These are phyloP conservation scores for Cotesia chilonis DNA, from an alignment of 1,140 invertebrate genomes.

Conservation along the genomic window DNA sequence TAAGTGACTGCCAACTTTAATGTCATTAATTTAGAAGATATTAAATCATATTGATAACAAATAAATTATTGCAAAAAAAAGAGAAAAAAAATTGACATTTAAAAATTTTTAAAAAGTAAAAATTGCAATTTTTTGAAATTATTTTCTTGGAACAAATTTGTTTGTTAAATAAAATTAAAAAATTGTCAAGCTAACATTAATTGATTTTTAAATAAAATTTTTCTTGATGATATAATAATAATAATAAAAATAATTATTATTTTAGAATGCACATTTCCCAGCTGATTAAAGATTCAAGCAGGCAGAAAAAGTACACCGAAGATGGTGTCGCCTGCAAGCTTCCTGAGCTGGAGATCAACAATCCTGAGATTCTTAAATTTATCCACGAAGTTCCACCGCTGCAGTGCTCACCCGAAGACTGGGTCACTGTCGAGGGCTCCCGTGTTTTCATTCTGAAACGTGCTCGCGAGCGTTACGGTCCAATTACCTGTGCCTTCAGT, in stretches of 20 bases:
- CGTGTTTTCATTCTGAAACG: constrained; percentile 67
- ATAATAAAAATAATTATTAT: constrained; percentile 4
- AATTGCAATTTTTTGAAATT: too few relatives aligned
- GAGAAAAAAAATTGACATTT: too few relatives aligned
- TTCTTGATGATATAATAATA: too few relatives aligned
- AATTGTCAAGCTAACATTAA: too few relatives aligned
- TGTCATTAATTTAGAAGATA: too few relatives aligned
- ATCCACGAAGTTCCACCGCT: constrained; percentile 70
- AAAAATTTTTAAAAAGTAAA: too few relatives aligned
- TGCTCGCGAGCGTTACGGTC: constrained; percentile 62
- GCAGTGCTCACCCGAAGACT: constrained; percentile 68
- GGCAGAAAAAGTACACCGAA: constrained; percentile 39
- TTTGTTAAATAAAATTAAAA: too few relatives aligned
- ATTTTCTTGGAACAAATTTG: too few relatives aligned
- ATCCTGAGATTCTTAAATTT: constrained; percentile 76
- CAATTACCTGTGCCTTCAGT: constrained; percentile 67
- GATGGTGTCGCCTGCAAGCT: constrained; percentile 68
- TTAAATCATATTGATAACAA: too few relatives aligned
- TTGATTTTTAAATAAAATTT: too few relatives aligned
- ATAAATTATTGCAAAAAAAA: too few relatives aligned
- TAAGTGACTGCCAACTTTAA: too few relatives aligned
- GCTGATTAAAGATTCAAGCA: constrained; percentile 51
- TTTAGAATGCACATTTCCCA: constrained; percentile 51
- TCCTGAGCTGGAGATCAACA: constrained; percentile 72
- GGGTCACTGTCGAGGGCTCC: constrained; percentile 62